A percentile compares a stretch with the other conserved stretches of the same genome.
phyloP scores from a whole-genome alignment of 2,888 invertebrate genomes.

The Cephus pygmeus region DNA sequence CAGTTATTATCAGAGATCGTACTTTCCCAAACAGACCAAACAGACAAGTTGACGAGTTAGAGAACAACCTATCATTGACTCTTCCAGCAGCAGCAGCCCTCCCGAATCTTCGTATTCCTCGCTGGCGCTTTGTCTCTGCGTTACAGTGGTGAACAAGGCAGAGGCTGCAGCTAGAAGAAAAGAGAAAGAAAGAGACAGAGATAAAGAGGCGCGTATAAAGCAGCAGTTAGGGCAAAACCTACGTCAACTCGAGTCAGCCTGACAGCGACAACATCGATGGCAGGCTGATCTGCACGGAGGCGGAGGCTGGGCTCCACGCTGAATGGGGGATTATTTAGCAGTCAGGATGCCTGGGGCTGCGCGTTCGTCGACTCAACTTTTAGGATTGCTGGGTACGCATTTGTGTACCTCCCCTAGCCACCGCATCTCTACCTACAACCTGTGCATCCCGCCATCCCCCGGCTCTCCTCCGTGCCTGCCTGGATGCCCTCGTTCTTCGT shows the following conservation, averaged over 20 bases:
- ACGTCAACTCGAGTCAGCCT: neutral
- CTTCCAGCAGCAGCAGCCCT: neutral
- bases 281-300: neutral
- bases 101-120: neutral
- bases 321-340: neutral
- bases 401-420: neutral
- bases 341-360: neutral
- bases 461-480: too few species aligned
- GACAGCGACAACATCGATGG: neutral
- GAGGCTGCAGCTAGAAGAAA: neutral
- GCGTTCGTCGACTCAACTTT: neutral
- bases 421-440: neutral
- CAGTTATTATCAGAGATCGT: neutral
- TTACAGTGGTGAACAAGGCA: neutral
- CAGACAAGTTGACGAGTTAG: neutral
- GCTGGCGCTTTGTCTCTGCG: neutral
- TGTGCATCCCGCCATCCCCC: neutral
- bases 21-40: neutral
- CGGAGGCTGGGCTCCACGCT: neutral
- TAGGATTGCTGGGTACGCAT: neutral
- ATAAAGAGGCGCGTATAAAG: neutral
- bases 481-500: too few species aligned
- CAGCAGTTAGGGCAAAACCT: neutral
- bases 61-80: neutral
- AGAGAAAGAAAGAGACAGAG: neutral